Base-by-base conservation (phyloP, 2,888 invertebrate species). In the Napeogenes inachia region DNA sequence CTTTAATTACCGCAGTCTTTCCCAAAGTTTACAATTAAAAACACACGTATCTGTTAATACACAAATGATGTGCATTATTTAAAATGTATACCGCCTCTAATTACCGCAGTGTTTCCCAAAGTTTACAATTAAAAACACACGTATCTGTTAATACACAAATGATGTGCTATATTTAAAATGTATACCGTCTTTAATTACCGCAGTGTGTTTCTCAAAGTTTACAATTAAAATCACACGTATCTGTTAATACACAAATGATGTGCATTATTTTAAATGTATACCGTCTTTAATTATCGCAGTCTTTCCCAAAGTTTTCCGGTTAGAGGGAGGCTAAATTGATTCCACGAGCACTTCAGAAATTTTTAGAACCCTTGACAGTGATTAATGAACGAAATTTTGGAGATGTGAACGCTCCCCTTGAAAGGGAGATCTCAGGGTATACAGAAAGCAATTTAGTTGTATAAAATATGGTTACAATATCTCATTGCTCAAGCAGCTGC, bases 281-380 rank as follows among this genome's bases (percentile, higher is more conserved):
- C 82, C 79, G 79, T 80, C 81, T 84, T 84, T 86, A 87, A 87
- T 88, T 85, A 86, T 87, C 80, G 79, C 76, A 78, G 63, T 68
- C 70, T 73, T 50, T 6, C n/a, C n/a, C 70, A 78, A 87, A 87
- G 76, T 86, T 87, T 81, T 64, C 77, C 80, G 80, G 81, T 78
- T 79, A 79, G 80, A 82, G 80, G 77, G 78, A 73, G 81, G 80
- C 81, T 77, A 85, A 90, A 90, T 89, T 90, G 88, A 89, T 87
- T 88, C 82, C 79, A 80, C 83, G 76, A 81, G 84, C 83, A 80
- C 82, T 86, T 87, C 75, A 77, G 80, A 84, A 80, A 85, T 84
- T 87, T 87, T 89, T 85, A 85, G 83, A 85, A 79, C 84, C 77
- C 83, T 81, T 77, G 88, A 88, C 89, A 88, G 82, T 87, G 89